Percentiles rank a stretch among this genome's conserved stretches.
Evolutionary conservation across 2,888 invertebrate genomes (phyloP).

Genomic region (Abrostola triplasia): DNA sequence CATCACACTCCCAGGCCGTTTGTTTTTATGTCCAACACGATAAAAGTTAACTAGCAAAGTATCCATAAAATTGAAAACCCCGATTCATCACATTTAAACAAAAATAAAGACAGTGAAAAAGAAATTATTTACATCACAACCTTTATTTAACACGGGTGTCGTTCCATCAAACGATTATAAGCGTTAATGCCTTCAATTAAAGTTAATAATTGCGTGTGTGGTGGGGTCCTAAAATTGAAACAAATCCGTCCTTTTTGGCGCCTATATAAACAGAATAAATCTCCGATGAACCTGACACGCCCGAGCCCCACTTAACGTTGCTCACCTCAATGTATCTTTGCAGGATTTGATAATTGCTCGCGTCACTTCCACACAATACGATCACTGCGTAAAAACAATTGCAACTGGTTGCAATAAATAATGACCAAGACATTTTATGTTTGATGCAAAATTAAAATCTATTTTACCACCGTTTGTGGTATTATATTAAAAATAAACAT

Average conservation of each 20-base stretch:
- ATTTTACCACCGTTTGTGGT: no score
- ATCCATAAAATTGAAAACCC: constrained; percentile 26
- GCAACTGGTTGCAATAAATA: constrained; percentile 33
- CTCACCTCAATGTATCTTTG: constrained; percentile 62
- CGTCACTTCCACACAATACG: constrained; percentile 58
- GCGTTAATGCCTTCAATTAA: constrained; percentile 24
- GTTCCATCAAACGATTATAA: constrained; percentile 25
- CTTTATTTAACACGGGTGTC: constrained; percentile 34
- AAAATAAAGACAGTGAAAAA: constrained; percentile 39
- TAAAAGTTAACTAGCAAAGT: constrained; percentile 6
- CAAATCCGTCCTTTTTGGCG: constrained; percentile 40
- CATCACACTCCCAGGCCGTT: background rate
- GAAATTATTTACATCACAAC: constrained; percentile 39
- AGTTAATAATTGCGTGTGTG: constrained; percentile 33
- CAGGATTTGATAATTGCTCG: constrained; percentile 61
- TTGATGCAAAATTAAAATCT: background rate
- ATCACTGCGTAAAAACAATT: constrained; percentile 45
- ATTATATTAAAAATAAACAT: no score
- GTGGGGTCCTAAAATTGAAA: constrained; percentile 56
- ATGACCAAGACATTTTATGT: background rate
- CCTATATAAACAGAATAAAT: constrained; percentile 48
- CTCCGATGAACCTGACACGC: constrained; percentile 50
- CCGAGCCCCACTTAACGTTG: constrained; percentile 54
- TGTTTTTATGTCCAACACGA: background rate
- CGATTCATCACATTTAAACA: constrained; percentile 41